phyloP scores from a whole-genome alignment of 2,797 vertebrate genomes.

The Fundulus diaphanus region DNA sequence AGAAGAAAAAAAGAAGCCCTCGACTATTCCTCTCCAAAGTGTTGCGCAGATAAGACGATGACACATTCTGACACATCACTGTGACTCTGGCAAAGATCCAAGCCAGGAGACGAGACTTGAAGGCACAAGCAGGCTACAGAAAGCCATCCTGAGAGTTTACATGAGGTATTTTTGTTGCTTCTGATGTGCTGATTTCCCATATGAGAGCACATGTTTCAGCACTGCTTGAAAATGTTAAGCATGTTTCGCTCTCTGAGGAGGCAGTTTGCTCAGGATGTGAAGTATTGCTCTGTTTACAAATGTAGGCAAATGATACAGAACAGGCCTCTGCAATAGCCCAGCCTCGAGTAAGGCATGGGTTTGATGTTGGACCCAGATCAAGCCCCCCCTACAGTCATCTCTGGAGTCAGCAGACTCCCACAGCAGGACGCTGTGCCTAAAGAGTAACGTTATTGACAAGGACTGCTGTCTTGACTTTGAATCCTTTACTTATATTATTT shows the following conservation, averaged over 20 bases:
- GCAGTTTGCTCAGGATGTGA: constrained; percentile 24
- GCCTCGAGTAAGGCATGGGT: background rate
- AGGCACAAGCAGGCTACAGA: constrained; percentile 41
- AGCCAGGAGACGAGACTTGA: constrained; percentile 43
- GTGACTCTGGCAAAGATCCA: constrained; percentile 52
- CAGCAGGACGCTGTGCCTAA: background rate
- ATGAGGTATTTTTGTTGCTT: constrained; percentile 42
- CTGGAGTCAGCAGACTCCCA: constrained; percentile 1
- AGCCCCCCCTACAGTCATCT: background rate
- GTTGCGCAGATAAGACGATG: constrained; percentile 44
- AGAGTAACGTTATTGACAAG: background rate
- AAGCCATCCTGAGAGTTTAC: constrained; percentile 45
- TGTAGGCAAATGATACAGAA: constrained; percentile 12
- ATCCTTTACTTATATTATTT: too few relatives aligned
- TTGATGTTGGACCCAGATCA: background rate
- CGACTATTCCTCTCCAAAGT: constrained; percentile 36
- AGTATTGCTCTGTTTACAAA: constrained; percentile 21
- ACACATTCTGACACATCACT: constrained; percentile 55
- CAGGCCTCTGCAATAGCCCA: background rate
- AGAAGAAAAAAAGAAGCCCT: constrained; percentile 21
- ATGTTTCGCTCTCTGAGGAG: constrained; percentile 18
- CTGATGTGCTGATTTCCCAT: constrained; percentile 46
- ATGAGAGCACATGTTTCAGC: constrained; percentile 46
- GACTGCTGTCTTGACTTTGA: too few relatives aligned
- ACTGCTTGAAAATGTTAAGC: constrained; percentile 20